Evolutionary conservation across 2,113 vertebrate genomes (phyloP), one percentile per base, ranked within the genome.

Genomic region (Passerina amoena): DNA sequence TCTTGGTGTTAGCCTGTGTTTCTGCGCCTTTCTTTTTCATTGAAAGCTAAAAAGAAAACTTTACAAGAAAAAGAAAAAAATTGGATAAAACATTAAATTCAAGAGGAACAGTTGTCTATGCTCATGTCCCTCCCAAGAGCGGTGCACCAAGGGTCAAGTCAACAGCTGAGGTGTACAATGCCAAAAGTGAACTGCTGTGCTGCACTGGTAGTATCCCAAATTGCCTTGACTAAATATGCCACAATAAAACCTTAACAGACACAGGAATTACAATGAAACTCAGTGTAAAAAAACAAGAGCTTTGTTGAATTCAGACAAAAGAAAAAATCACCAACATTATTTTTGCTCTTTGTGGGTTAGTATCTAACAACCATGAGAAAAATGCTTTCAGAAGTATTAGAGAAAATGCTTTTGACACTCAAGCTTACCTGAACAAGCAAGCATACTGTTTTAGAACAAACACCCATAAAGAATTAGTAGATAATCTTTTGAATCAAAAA

Each of bases 401-500:
- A 91, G 48, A 54, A 48, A 81, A 92, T 44, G 65, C 37, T 47
- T 76, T 38, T 95, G 86, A 87, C 59, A 63, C 33, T 66, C 38
- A 50, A 89, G 27, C 24, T 94, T 51, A 91, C 81, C 10, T 54
- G 40, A 51, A 87, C 71, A 93, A 84, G 35, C 35, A 76, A 73
- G 24, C 40, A 53, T 38, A 66, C 81, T 92, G 51, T 35, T 97
- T 92, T 71, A 96, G 72, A 60, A 90, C 79, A 97, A 97, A 97
- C 69, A 94, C 47, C 84, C 23, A 21, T 61, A 76, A 92, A 94
- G 70, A 85, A 92, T 82, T 88, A 92, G 78, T 35, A 95, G 65
- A 89, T 66, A 45, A 60, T 84, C 73, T 95, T 96, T 91, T 91
- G 89, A 97, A 78, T 56, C 35, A 77, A 93, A 96, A 98, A 31